Evolutionary conservation across 53 echinoderm and acorn worm species (phyloP).

Genomic region (Mesocentrotus franciscanus): DNA sequence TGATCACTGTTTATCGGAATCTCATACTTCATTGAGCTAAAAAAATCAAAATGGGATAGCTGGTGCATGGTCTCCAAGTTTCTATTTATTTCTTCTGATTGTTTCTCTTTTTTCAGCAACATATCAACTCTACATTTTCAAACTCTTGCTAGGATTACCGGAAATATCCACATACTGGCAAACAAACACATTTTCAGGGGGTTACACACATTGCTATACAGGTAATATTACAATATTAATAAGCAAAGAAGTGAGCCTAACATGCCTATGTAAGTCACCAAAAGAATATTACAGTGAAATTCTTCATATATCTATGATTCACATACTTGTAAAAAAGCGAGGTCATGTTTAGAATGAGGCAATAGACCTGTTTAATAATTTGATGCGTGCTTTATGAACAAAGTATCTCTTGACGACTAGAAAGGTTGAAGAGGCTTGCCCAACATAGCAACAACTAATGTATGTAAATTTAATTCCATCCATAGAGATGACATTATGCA

Average conservation of each 20-base stretch:
- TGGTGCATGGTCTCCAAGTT: slow-evolving; percentile 26
- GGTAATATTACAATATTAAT: neutral
- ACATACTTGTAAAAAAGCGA: neutral
- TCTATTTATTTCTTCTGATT: slow-evolving; percentile 17
- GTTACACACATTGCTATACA: neutral
- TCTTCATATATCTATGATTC: neutral
- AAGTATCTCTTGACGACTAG: too few species aligned
- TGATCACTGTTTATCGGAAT: too few species aligned
- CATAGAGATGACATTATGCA: too few species aligned
- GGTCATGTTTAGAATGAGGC: neutral
- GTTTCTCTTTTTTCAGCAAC: neutral
- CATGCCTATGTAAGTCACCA: neutral
- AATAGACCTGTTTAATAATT: too few species aligned
- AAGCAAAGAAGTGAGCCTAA: neutral
- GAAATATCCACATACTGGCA: neutral
- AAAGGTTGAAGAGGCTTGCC: too few species aligned
- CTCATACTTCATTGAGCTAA: neutral
- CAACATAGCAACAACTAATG: too few species aligned
- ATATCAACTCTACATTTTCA: neutral
- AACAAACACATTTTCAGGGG: neutral
- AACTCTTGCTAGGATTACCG: neutral
- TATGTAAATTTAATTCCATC: too few species aligned
- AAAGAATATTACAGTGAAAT: neutral
- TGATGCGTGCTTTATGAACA: too few species aligned
- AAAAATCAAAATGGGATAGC: neutral